Base-by-base conservation (phyloP, 2,797 vertebrate genomes). In the Hapalemur alaotrensis region DNA sequence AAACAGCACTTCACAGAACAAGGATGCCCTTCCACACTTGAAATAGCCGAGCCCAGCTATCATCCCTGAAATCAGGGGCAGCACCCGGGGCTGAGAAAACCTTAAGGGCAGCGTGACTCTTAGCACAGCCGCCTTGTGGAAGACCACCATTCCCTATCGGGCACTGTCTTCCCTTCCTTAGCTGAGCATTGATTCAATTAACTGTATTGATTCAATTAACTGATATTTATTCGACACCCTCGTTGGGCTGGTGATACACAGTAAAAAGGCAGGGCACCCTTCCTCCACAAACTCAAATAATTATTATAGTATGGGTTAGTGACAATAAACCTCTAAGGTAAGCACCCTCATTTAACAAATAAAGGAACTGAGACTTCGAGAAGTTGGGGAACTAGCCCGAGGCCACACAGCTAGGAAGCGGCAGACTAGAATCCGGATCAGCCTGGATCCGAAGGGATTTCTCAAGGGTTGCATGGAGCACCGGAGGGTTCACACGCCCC, bases 1-100 rank as follows among this genome's bases (percentile, higher is more conserved):
- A 91, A 89, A 63, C 1, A 41, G 59, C 69, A 48, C 54, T 95
- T 90, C 54, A 18, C 46, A 69, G 90, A 61, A 32, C 78, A 52
- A 94, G 75, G 89, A 22, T 93, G 73, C 70, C 79, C 90, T 96
- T 96, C 86, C 38, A 28, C 85, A 25, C 46, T 83, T 38, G 84
- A 81, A 81, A 88, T 32, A 67, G 67, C 85, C 3, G n/a, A 84
- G 76, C 38, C 35, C 48, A 41, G 72, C 78, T 59, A n/a, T 23
- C 43, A 35, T 28, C 38, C 61, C 89, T 52, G 80, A 73, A 69
- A 46, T 85, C 63, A 79, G 81, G 69, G 30, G 61, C 35, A 22
- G 23, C 46, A 38, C 3, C 48, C 22, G 23, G 38, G 61, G 73
- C 25, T 20, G 50, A 75, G 43, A 54, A 61, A 79, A 59, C 7